Percentiles rank a stretch among this genome's conserved stretches.
These are phyloP conservation scores for Leptopilina boulardi DNA, from an alignment of 1,140 invertebrate genomes.

Conservation along the genomic window DNA sequence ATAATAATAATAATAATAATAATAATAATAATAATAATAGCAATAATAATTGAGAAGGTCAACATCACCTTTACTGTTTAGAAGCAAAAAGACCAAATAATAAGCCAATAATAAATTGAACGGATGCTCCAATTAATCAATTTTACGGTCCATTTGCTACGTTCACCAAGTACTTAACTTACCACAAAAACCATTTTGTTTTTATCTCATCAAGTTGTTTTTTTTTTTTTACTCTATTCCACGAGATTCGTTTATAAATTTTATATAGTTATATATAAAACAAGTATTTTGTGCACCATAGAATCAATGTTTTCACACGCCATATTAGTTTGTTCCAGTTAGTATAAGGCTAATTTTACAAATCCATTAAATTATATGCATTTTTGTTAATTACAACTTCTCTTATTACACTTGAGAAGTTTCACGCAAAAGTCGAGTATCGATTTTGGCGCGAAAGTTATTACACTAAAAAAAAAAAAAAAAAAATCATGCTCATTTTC, in stretches of 20 bases:
- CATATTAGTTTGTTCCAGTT: neutral
- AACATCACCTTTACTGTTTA: slow-evolving; percentile 1
- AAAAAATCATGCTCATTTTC: neutral
- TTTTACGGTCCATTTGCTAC: slow-evolving; percentile 3
- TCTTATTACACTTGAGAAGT: neutral
- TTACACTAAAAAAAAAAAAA: neutral
- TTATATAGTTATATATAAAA: neutral
- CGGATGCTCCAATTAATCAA: neutral
- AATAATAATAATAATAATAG: too few species aligned
- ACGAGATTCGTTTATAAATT: neutral
- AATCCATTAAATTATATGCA: neutral
- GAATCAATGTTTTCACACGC: neutral
- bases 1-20: too few species aligned
- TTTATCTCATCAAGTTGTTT: too few species aligned
- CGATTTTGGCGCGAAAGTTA: neutral
- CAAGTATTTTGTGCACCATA: too few species aligned
- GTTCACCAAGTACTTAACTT: neutral
- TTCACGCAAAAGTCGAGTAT: neutral
- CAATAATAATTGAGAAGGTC: slow-evolving; percentile 19
- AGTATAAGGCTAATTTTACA: neutral
- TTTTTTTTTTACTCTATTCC: neutral
- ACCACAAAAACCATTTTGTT: neutral
- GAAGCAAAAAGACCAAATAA: neutral
- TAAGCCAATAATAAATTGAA: neutral
- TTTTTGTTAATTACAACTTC: slow-evolving; percentile 26